Evolutionary conservation across 30 jellyfish, hydroid and myxozoan species (phyloP).

Genomic region (Morbakka virulenta): DNA sequence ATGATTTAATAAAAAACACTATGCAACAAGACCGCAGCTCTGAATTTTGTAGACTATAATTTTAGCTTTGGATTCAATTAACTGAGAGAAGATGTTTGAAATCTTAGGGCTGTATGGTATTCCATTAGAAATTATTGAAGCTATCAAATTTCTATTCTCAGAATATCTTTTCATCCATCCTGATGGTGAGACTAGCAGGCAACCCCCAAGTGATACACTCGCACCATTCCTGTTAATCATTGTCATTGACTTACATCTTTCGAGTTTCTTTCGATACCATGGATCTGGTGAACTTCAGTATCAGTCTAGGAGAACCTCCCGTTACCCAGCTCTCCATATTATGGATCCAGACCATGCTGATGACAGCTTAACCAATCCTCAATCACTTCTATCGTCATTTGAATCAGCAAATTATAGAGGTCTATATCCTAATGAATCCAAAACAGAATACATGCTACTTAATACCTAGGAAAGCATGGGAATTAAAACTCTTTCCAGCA

Average conservation of each 20-base stretch:
- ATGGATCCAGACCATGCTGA: no score
- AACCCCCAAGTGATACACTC: not conserved
- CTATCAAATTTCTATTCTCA: not conserved
- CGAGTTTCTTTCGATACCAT: not conserved
- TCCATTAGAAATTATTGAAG: not conserved
- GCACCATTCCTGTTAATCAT: not conserved
- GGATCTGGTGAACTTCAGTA: not conserved
- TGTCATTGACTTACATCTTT: not conserved
- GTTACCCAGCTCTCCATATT: no score
- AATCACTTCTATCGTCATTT: no score
- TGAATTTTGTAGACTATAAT: not conserved
- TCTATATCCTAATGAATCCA: no score
- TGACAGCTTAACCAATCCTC: no score
- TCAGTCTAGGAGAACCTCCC: not conserved
- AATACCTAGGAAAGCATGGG: no score
- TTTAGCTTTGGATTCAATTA: not conserved
- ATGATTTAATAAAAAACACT: not conserved
- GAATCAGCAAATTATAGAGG: no score
- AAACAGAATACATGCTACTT: no score
- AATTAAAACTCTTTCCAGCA: no score
- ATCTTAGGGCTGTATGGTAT: conserved; percentile 4
- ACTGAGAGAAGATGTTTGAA: not conserved
- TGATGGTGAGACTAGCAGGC: not conserved
- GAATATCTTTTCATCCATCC: not conserved
- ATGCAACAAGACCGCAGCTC: not conserved